phyloP scores from a whole-genome alignment of 2,888 invertebrate species.

The Archips crataeganus region DNA sequence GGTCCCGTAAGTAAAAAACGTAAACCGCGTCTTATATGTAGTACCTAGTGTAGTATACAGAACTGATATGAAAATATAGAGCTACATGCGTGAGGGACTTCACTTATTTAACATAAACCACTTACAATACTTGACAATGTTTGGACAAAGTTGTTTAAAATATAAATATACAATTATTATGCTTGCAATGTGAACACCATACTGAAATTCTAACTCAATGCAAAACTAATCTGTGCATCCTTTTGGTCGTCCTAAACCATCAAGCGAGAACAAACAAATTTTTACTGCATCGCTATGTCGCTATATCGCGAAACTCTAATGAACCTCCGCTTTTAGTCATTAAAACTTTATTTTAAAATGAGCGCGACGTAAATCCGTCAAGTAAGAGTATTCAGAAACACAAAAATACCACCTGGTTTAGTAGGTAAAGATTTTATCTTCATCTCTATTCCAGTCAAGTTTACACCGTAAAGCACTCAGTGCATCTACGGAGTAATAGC shows the following conservation, averaged over 20 bases:
- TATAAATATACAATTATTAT: no score
- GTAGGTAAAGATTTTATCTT: conserved; percentile 47
- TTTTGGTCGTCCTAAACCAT: no score
- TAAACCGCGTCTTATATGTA: no score
- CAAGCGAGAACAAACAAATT: background rate
- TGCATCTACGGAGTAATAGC: conserved; percentile 67
- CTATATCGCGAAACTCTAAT: background rate
- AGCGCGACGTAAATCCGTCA: background rate
- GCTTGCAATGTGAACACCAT: no score
- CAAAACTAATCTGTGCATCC: background rate
- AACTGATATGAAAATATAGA: no score
- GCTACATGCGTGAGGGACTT: no score
- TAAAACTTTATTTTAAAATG: conserved; percentile 1
- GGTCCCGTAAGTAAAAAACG: no score
- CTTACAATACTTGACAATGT: no score
- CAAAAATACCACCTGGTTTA: conserved; percentile 19
- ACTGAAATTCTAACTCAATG: background rate
- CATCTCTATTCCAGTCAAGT: conserved; percentile 61
- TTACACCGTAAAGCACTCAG: conserved; percentile 70
- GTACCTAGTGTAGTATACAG: no score
- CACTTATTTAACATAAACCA: no score
- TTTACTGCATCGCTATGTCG: background rate
- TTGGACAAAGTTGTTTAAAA: no score
- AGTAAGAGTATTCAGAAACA: background rate
- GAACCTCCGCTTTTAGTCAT: background rate